Base-by-base conservation (phyloP, 2,888 invertebrate genomes). In the Crocallis elinguaria region DNA sequence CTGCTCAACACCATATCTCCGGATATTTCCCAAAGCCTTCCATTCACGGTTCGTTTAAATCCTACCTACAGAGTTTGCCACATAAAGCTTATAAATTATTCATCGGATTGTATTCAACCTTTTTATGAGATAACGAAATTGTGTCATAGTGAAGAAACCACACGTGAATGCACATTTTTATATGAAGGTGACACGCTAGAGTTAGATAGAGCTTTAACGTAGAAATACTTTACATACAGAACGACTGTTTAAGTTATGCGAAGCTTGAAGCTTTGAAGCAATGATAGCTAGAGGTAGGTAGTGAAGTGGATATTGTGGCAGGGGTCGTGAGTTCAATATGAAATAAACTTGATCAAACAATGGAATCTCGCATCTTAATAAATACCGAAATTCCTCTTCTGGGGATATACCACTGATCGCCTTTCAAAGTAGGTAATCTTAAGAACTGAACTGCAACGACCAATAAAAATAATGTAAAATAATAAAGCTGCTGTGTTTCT, bases 41-140 rank as follows among this genome's bases (percentile, higher is more conserved):
- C 67, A 73, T 75, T 75, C 67, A 72, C 79, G 77, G 79, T 84
- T 85, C 83, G 82, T 85, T 84, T 81, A 73, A 66, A 66, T 69
- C 67, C 66, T 38, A 52, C 46, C 49, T 76, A 76, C 73, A 19
- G 75, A 76, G 49, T 79, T 81, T 74, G 68, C 69, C 73, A 71
- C 73, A 73, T 73, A 72, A 74, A 73, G 68, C 64, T 64, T 71
- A 82, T 86, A 77, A 79, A 85, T 85, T 69, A 86, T 85, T 84
- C 82, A 85, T 65, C 59, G 60, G 65, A 29, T 62, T 67, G 68
- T 64, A 69, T 73, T 75, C 71, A 75, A 77, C 75, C 76, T 80
- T 77, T 77, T 76, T 77, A 72, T 70, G 68, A 67, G 62, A 68
- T 69, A 66, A 66, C 54, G 60, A 72, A 73, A 72, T 66, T 58